phyloP scores from a whole-genome alignment of 2,888 invertebrate species.

The Papilio gigon region DNA sequence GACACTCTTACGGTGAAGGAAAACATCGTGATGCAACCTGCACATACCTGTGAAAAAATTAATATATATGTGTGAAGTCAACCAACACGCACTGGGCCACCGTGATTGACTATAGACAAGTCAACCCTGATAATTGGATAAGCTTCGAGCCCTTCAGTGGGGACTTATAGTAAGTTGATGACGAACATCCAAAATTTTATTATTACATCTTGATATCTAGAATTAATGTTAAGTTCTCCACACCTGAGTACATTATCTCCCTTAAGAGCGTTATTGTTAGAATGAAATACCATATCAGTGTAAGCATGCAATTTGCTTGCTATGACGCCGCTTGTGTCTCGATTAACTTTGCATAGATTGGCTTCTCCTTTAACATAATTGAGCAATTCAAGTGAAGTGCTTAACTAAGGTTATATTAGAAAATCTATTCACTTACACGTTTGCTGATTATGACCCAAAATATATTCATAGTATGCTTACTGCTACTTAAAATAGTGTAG shows the following conservation, averaged over 20 bases:
- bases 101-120: too few relatives aligned
- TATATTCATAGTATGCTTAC: background rate
- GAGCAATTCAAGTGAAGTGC: conserved; percentile 23
- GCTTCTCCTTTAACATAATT: conserved; percentile 30
- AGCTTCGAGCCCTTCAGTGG: too few relatives aligned
- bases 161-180: too few relatives aligned
- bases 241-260: background rate
- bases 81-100: too few relatives aligned
- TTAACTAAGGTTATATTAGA: conserved; percentile 17
- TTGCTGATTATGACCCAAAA: background rate
- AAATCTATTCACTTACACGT: background rate
- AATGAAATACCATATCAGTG: conserved; percentile 10
- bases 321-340: conserved; percentile 20
- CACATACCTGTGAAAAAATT: too few relatives aligned
- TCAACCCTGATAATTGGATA: too few relatives aligned
- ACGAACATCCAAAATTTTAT: background rate
- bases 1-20: too few relatives aligned
- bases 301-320: conserved; percentile 27
- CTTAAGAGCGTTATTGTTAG: conserved; percentile 8
- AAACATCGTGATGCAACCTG: too few relatives aligned
- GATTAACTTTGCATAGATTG: conserved; percentile 32
- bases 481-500: background rate
- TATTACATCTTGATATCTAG: background rate
- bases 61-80: too few relatives aligned
- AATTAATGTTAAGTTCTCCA: background rate